Evolutionary conservation across 2,113 vertebrate genomes (phyloP), one percentile per base, ranked within the genome.

Genomic region (Rhizomys pruinosus): DNA sequence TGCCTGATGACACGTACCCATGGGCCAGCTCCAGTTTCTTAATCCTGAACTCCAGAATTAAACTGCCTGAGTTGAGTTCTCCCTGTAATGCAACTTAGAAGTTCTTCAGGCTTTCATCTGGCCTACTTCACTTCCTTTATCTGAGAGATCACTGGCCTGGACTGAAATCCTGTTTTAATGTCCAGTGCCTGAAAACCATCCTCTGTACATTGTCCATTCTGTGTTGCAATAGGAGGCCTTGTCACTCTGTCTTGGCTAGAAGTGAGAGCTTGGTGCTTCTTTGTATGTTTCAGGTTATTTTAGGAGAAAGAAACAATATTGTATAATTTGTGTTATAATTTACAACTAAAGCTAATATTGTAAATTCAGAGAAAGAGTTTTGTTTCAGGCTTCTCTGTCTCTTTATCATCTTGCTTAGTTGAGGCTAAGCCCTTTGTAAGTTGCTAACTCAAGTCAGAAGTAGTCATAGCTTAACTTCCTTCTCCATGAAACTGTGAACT

Each of bases 131-230:
- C 79, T 92, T 92, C 39, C 27, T 34, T 89, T 69, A 55, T 82
- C 17, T 73, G 32, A 68, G 57, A 47, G 64, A 16, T 88, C 61
- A 81, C 13, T 19, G 25, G 61, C 20, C 69, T 92, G 29, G 29
- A 63, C 61, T 66, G 44, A 86, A 55, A 88, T 91, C 34, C 8
- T 92, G 69, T 89, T n/a, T 37, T 82, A 81, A 72, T 86, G 73
- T 86, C 20, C 3, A 42, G 1, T 73, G 47, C 55, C 39, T 82
- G 69, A 61, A 93, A 92, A 59, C 23, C 72, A 8, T 79, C 82
- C 27, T 90, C 2, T 22, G 9, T 76, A 37, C 74, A 81, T 82
- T 91, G 63, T 81, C 25, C 39, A 71, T 68, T 89, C 57, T 91
- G 29, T 79, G 84, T 85, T 32, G 34, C 17, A 19, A 22, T 55